These are phyloP conservation scores for Lysandra coridon DNA, from an alignment of 2,888 invertebrate species.

Conservation along the genomic window DNA sequence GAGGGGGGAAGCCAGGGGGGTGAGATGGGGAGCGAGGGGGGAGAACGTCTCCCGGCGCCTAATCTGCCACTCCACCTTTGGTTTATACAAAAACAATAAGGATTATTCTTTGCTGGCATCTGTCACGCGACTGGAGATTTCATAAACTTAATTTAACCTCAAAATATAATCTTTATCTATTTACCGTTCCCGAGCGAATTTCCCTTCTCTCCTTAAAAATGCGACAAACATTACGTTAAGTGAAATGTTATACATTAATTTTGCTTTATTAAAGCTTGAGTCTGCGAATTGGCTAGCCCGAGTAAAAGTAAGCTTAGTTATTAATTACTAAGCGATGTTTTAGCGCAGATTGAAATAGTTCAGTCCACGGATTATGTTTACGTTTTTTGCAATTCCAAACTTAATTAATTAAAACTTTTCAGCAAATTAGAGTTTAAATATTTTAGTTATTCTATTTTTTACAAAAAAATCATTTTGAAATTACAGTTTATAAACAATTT, in stretches of 20 bases:
- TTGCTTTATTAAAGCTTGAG: neutral
- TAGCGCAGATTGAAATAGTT: constrained; percentile 7
- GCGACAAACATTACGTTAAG: neutral
- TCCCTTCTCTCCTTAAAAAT: neutral
- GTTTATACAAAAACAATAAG: constrained; percentile 33
- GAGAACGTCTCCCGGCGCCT: constrained; percentile 64
- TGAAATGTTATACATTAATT: constrained; percentile 12
- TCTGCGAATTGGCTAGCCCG: neutral
- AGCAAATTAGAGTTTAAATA: neutral
- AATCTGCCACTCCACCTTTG: constrained; percentile 46
- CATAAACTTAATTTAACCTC: constrained; percentile 26
- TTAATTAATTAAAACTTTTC: constrained; percentile 5
- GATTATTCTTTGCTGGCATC: constrained; percentile 31
- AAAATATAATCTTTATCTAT: constrained; percentile 25
- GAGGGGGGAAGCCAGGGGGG: neutral
- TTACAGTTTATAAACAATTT: neutral
- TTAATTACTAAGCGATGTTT: neutral
- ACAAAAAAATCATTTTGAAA: too few relatives aligned
- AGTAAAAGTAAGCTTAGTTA: neutral
- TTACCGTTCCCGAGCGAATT: neutral
- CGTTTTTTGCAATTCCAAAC: neutral
- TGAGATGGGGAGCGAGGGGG: constrained; percentile 47
- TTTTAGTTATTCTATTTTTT: neutral
- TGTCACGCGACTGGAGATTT: constrained; percentile 20
- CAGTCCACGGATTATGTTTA: neutral